These are phyloP conservation scores for Muscidifurax raptorellus DNA, from an alignment of 1,140 invertebrate species.

Conservation along the genomic window DNA sequence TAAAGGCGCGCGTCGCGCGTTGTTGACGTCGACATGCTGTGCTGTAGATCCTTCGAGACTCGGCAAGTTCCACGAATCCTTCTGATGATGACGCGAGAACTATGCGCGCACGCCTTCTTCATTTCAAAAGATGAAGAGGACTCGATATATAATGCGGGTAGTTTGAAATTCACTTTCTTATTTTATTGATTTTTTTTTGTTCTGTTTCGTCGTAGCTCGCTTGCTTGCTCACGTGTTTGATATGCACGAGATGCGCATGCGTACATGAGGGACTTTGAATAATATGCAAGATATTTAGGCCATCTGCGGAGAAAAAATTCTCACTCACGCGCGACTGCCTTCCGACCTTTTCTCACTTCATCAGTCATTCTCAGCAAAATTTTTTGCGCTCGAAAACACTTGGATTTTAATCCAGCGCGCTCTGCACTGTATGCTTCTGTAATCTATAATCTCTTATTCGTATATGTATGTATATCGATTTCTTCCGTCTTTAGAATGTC, in stretches of 20 bases:
- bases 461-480: too few relatives aligned
- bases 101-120: slow-evolving; percentile 15
- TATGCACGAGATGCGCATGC: too few relatives aligned
- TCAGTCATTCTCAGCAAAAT: neutral
- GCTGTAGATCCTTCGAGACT: neutral
- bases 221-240: too few relatives aligned
- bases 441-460: too few relatives aligned
- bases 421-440: too few relatives aligned
- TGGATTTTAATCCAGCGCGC: neutral
- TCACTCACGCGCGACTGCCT: neutral
- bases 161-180: neutral
- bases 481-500: too few relatives aligned
- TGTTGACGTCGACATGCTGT: neutral
- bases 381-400: neutral
- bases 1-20: slow-evolving; percentile 6
- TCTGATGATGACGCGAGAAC: neutral
- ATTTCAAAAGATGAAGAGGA: slow-evolving; percentile 1
- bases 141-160: neutral
- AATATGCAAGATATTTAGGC: neutral
- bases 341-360: neutral
- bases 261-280: neutral
- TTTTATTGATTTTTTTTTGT: too few relatives aligned
- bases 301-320: neutral
- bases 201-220: too few relatives aligned
- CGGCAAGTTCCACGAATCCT: neutral